These are phyloP conservation scores for Drosophila subpulchrella DNA, from an alignment of 1,140 invertebrate genomes.

Conservation along the genomic window DNA sequence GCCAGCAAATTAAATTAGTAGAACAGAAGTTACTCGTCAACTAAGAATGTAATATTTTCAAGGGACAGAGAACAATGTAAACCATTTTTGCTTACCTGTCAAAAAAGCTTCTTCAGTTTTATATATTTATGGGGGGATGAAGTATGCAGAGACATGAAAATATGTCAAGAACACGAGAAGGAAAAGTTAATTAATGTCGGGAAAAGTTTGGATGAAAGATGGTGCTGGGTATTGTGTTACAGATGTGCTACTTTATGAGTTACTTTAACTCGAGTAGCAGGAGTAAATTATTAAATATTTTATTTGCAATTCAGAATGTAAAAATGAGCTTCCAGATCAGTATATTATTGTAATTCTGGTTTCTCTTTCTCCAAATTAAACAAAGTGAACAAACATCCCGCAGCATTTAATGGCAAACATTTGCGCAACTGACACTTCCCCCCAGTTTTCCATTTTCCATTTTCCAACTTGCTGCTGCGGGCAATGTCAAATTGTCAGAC, in stretches of 20 bases:
- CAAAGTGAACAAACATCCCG: conserved; percentile 27
- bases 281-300: neutral
- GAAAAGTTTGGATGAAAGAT: neutral
- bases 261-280: neutral
- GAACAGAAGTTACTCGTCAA: conserved; percentile 2
- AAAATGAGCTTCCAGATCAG: neutral
- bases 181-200: neutral
- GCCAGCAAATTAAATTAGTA: conserved; percentile 31
- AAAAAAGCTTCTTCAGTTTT: neutral
- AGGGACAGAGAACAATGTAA: neutral
- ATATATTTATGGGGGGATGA: neutral
- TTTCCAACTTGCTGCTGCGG: conserved; percentile 30
- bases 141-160: neutral
- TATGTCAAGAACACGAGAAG: neutral
- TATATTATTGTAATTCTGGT: neutral
- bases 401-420: conserved; percentile 38
- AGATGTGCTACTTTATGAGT: neutral
- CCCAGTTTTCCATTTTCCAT: conserved; percentile 6
- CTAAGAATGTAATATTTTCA: neutral
- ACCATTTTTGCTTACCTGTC: conserved; percentile 1
- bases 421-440: conserved; percentile 30
- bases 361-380: conserved; percentile 7
- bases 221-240: neutral
- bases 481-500: conserved; percentile 36
- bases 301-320: neutral